Evolutionary conservation across 2,888 invertebrate genomes (phyloP), one percentile per base, ranked within the genome.

Genomic region (Tricholauxania praeusta): DNA sequence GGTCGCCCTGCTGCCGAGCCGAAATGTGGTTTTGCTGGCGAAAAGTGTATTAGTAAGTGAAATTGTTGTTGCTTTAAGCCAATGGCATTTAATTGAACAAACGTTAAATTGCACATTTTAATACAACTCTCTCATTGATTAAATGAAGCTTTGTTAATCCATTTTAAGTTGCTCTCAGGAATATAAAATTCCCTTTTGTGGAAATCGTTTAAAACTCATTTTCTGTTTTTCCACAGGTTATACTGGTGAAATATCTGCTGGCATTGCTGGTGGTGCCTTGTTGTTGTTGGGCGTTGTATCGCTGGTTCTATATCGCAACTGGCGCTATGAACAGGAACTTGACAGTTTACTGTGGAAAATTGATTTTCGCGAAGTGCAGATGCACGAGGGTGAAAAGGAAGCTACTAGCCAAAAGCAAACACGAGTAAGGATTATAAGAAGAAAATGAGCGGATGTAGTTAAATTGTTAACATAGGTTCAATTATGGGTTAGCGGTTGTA

Each of bases 301-400:
- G 0, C 88, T 95, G 72, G 91, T 96, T 0, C 89, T 95, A 14
- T 95, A 93, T 88, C 92, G 97, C 74, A 97, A 97, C 86, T 97
- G 96, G 96, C 92, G 92, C 53, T 96, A 97, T 86, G 97, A 97
- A 84, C 96, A 97, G 83, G 97, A 97, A 83, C 89, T 97, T 77
- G 97, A 97, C 85, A 96, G 96, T 71, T 88, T 97, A 53, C 89
- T 97, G 53, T 97, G 97, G 97, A 96, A 97, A 88, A 94, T 97
- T 73, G 97, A 97, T 88, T 96, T 93, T 88, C 92, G 93, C 75
- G 97, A 97, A 81, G 93, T 97, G 64, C 93, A 95, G 82, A 90
- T 94, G 79, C 91, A 90, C 79, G 92, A 92, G 72, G 86, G 80
- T 77, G 89, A 90, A 78, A 88, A 88, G 72, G 89, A 89, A 74